Evolutionary conservation across 2,113 vertebrate species (phyloP), one percentile per base, ranked within the genome.

Genomic region (Zingel zingel): DNA sequence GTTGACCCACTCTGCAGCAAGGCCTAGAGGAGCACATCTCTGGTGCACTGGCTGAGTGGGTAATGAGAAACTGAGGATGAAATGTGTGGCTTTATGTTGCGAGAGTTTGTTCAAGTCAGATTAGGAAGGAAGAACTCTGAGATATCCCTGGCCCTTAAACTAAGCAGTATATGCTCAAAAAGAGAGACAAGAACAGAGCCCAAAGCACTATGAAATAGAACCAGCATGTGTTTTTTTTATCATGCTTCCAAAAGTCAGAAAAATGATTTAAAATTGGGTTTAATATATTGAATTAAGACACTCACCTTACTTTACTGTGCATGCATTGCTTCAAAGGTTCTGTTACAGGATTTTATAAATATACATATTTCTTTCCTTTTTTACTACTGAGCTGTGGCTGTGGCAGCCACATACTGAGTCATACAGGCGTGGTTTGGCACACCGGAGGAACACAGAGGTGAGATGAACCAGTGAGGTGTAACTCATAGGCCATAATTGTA

Each of bases 401-500:
- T 50, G 62, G 59, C 61, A 63, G 81, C 59, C 10, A 50, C 84
- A 81, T 10, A 65, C 77, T 77, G 74, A 86, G 81, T 82, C 85
- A 77, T 53, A 27, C 77, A 84, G 56, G 78, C 87, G 58, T 62
- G 56, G 43, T 79, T 89, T 66, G 63, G 81, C 77, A 72, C 64
- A 71, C 18, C 64, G 57, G 79, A 87, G 84, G 54, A 89, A 84
- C 85, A 79, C 77, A 79, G 82, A 88, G 83, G 78, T 80, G 89
- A 91, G 85, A 91, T 86, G 93, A 94, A 92, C 81, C 91, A 84
- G 69, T 85, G 88, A 93, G 87, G 88, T 94, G 91, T 89, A 93
- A 94, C 92, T 94, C 92, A 92, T 91, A 81, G 84, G 80, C 86
- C 81, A 77, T 95, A 94, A 95, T 95, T 95, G 92, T 94, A 92